These are phyloP conservation scores for Mesocentrotus franciscanus DNA, from an alignment of 53 echinoderm and acorn worm genomes.

Conservation along the genomic window DNA sequence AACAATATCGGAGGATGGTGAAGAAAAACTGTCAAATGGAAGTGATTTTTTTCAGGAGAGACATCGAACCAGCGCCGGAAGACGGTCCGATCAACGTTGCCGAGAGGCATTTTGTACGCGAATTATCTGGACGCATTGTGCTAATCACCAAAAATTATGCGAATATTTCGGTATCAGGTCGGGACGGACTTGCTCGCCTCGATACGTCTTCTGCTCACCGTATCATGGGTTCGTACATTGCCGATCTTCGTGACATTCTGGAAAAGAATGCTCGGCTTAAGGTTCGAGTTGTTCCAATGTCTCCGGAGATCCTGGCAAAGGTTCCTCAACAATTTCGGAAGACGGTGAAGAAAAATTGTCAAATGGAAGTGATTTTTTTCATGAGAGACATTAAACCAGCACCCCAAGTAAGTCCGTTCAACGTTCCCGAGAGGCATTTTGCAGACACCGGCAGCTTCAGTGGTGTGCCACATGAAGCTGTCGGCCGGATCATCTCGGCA, in stretches of 20 bases:
- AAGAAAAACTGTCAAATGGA: neutral
- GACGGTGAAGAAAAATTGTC: neutral
- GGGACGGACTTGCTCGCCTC: no score
- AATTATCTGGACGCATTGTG: no score
- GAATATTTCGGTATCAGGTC: no score
- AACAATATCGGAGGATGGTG: neutral
- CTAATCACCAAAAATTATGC: no score
- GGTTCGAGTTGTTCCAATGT: neutral
- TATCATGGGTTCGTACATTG: neutral
- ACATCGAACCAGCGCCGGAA: neutral
- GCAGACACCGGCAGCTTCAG: neutral
- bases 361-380: neutral
- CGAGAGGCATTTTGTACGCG: neutral
- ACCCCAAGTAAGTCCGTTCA: neutral
- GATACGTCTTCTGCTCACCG: neutral
- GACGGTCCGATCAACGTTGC: neutral
- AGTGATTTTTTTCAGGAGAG: conserved; percentile 1
- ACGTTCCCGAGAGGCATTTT: conserved; percentile 6
- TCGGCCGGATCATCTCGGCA: conserved; percentile 30
- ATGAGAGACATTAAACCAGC: neutral
- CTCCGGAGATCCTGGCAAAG: neutral
- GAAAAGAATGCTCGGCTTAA: no score
- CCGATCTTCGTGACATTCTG: no score
- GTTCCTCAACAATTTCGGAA: neutral
- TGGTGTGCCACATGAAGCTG: neutral